A percentile compares a stretch with the other conserved stretches of the same genome.
Conservation (phyloP, 2,113 vertebrate species). For the Neolamprologus fasciatus region DNA sequence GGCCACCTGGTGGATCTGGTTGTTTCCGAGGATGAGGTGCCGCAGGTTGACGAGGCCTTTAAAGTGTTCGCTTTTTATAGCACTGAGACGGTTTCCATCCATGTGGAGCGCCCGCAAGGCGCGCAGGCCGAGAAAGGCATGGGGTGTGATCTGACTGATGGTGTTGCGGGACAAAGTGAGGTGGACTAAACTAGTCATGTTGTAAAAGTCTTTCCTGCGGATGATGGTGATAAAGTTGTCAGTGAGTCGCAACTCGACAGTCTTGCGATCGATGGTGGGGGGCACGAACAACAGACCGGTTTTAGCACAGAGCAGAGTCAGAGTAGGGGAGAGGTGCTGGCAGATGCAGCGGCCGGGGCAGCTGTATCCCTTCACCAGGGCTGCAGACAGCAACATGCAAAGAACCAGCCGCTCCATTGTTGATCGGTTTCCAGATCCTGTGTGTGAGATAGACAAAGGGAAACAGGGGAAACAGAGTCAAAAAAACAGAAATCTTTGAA, state of each 20-base stretch:
- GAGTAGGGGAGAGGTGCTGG: constrained; percentile 86
- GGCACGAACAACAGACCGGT: constrained; percentile 89
- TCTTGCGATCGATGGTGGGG: constrained; percentile 84
- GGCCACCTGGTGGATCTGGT: constrained; percentile 85
- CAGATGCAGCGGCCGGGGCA: constrained; percentile 90
- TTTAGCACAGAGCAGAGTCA: constrained; percentile 92
- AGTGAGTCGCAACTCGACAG: constrained; percentile 87
- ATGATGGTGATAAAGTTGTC: constrained; percentile 94
- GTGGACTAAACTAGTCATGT: constrained; percentile 95
- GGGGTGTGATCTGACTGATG: constrained; percentile 83
- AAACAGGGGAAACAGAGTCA: constrained; percentile 2
- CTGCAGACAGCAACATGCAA: constrained; percentile 79
- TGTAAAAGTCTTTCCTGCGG: constrained; percentile 84
- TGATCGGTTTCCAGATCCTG: constrained; percentile 63
- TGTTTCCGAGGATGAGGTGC: constrained; percentile 91
- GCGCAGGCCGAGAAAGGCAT: constrained; percentile 81
- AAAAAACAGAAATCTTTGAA: constrained; percentile 17
- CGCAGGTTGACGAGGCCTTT: constrained; percentile 84
- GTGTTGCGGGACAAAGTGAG: constrained; percentile 92
- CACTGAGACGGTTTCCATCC: constrained; percentile 84
- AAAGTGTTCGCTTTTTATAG: constrained; percentile 80
- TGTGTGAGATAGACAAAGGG: constrained; percentile 3
- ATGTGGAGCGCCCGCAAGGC: constrained; percentile 87
- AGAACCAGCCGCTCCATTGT: constrained; percentile 83
- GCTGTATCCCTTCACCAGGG: constrained; percentile 73